A percentile compares a stretch with the other conserved stretches of the same genome.
These are phyloP conservation scores for Gobiocypris rarus DNA, from an alignment of 2,113 vertebrate genomes.

Conservation along the genomic window DNA sequence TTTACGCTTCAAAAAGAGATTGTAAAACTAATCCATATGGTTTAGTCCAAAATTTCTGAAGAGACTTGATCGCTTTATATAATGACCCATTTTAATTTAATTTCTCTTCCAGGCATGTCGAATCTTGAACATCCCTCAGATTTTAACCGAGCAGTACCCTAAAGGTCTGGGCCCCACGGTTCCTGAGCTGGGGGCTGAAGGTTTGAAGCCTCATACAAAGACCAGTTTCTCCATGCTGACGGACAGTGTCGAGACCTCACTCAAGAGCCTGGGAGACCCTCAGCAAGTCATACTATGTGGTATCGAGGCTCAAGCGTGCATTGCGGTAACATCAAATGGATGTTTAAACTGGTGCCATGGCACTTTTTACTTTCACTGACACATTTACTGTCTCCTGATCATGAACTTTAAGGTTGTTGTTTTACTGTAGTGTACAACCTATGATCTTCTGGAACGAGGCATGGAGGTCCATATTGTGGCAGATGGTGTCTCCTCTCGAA, in stretches of 20 bases:
- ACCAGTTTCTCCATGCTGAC: constrained; percentile 88
- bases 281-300: constrained; percentile 85
- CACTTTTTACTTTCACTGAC: not conserved
- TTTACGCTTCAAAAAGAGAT: too few species aligned
- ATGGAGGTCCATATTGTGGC: constrained; percentile 89
- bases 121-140: constrained; percentile 75
- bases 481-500: constrained; percentile 87
- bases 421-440: constrained; percentile 79
- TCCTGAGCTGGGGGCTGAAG: constrained; percentile 80
- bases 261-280: constrained; percentile 73
- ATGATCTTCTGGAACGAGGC: constrained; percentile 84
- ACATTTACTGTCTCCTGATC: not conserved
- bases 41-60: too few species aligned
- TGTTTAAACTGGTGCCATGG: not conserved
- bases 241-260: constrained; percentile 74
- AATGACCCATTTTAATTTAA: too few species aligned
- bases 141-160: constrained; percentile 89
- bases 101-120: constrained; percentile 72
- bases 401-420: not conserved
- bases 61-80: too few species aligned
- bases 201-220: constrained; percentile 77
- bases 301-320: constrained; percentile 87
- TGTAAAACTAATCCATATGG: too few species aligned
- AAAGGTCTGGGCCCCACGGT: constrained; percentile 86
- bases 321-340: constrained; percentile 73